Conservation (phyloP, 2,113 vertebrate species). For the Eira barbara region DNA sequence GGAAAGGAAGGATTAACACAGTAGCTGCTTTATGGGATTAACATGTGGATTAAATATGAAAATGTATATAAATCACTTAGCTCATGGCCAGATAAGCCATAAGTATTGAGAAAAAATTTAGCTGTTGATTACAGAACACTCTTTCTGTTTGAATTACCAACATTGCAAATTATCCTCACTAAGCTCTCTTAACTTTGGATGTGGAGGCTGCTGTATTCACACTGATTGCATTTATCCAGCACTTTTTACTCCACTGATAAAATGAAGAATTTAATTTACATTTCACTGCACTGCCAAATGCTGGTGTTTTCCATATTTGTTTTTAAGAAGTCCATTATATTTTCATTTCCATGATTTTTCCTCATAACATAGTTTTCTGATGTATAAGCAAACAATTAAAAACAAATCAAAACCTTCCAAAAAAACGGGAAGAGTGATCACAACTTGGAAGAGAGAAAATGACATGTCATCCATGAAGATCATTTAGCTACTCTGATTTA, state of each 20-base stretch:
- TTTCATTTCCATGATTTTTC: background rate
- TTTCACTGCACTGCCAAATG: background rate
- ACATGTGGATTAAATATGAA: background rate
- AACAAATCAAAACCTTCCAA: background rate
- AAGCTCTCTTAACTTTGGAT: background rate
- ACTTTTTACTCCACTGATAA: background rate
- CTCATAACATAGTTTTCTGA: background rate
- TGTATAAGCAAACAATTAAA: background rate
- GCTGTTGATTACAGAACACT: background rate
- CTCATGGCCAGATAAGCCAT: background rate
- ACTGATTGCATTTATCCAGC: background rate
- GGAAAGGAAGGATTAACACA: background rate
- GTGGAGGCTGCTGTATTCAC: background rate
- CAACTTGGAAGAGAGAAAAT: background rate
- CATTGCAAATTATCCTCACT: background rate
- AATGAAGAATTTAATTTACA: conserved; percentile 1
- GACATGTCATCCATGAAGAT: background rate
- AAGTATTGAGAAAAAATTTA: background rate
- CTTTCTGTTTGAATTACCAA: conserved; percentile 9
- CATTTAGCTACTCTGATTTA: background rate
- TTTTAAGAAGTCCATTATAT: background rate
- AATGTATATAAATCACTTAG: background rate
- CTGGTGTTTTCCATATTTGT: background rate
- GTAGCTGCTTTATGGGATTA: background rate
- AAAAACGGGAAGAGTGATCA: background rate